Conservation (phyloP, 1,140 invertebrate genomes). For the Thaumetopoea pityocampa region DNA sequence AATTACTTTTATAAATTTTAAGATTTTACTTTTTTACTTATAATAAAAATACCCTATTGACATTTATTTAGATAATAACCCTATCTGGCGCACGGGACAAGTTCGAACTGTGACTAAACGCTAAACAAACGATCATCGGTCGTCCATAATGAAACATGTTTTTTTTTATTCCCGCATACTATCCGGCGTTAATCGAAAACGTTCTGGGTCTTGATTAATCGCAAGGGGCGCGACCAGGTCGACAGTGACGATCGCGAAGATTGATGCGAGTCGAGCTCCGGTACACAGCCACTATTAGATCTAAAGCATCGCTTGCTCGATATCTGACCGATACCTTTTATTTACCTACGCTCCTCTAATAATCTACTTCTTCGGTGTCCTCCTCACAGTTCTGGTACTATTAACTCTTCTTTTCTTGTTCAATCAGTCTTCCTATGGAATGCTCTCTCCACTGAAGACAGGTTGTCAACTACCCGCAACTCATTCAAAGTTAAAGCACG, state of each 20-base stretch:
- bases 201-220: slow-evolving; percentile 57
- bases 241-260: slow-evolving; percentile 56
- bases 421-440: no score
- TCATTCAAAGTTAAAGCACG: no score
- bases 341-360: slow-evolving; percentile 6
- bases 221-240: slow-evolving; percentile 40
- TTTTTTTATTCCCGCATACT: slow-evolving; percentile 31
- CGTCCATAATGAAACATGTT: slow-evolving; percentile 42
- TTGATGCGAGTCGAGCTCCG: slow-evolving; percentile 39
- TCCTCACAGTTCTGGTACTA: no score
- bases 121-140: slow-evolving; percentile 15
- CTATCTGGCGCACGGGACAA: no score
- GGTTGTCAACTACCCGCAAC: no score
- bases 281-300: slow-evolving; percentile 29
- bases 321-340: slow-evolving; percentile 17
- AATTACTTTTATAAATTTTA: no score
- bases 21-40: no score
- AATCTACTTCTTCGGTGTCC: no score
- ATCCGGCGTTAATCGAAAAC: slow-evolving; percentile 66
- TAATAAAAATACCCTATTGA: no score
- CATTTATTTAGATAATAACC: no score
- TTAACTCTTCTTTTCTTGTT: no score
- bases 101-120: slow-evolving; percentile 7
- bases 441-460: no score
- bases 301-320: slow-evolving; percentile 18